Base-by-base conservation (phyloP, 2,113 vertebrate genomes). In the Trematocara unimaculatum region DNA sequence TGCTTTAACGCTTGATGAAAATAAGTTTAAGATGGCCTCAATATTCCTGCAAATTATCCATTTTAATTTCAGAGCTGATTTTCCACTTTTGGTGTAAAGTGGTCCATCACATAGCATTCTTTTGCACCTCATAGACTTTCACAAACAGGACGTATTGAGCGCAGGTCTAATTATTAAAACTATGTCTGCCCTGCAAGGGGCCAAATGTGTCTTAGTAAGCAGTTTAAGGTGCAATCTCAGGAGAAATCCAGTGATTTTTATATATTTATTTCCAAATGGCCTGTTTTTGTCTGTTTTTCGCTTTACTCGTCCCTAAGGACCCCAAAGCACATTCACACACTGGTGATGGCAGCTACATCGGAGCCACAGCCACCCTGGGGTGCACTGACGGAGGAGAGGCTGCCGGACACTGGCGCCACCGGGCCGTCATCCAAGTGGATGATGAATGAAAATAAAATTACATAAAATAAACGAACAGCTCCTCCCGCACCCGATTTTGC, bases 21-120 rank as follows among this genome's bases (percentile, higher is more conserved):
- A 88, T 80, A 88, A 74, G 82, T 51, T 85, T 62, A 54, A 81
- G 2, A 56, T 79, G 83, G 56, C 54, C 14, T 90, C 87, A 79
- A 23, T 67, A 40, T 83, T 51, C 17, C 51, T 56, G 82, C 42
- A 80, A 89, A 84, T 35, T 5, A 54, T 88, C 38, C 55, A 64
- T 40, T 62, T 17, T n/a, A 80, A 81, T 83, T 49, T 20, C 35
- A 20, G 56, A 77, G 56, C 49, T 0, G 70, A 2, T 49, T 33
- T 62, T 72, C 13, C 15, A 77, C 31, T 49, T 77, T 18, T 20
- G 26, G 23, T 45, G 35, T 20, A 18, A 74, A 47, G 15, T 7
- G 70, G 42, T 18, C 70, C 42, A 49, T 49, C 83, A 58, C 6
- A 13, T 13, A 10, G 17, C 31, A 14, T 4, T 5, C 17, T 31